These are phyloP conservation scores for Boleophthalmus pectinirostris DNA, from an alignment of 2,113 vertebrate genomes.

Conservation along the genomic window DNA sequence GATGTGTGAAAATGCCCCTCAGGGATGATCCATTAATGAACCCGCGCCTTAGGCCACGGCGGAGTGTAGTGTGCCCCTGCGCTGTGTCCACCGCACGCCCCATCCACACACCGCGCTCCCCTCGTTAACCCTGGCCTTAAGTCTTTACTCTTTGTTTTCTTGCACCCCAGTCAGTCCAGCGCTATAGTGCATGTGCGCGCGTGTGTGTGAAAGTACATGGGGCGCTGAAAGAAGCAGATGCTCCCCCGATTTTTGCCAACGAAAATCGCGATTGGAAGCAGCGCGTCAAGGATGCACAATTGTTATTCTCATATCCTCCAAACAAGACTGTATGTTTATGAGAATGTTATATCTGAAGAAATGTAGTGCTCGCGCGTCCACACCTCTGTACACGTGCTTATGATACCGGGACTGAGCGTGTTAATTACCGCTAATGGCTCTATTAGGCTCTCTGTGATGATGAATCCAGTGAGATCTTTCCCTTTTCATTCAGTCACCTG, in stretches of 20 bases:
- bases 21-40: conserved; percentile 40
- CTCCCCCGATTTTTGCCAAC: conserved; percentile 28
- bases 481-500: conserved; percentile 55
- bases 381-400: conserved; percentile 34
- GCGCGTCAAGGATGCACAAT: conserved; percentile 31
- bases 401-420: conserved; percentile 47
- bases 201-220: conserved; percentile 41
- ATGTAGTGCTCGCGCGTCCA: not conserved
- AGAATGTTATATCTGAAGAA: conserved; percentile 19
- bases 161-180: conserved; percentile 24
- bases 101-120: not conserved
- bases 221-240: conserved; percentile 40
- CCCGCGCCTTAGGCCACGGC: conserved; percentile 58
- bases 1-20: conserved; percentile 20
- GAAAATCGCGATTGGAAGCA: conserved; percentile 15
- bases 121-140: not conserved
- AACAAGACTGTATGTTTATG: conserved; percentile 41
- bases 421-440: conserved; percentile 75
- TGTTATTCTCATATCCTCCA: conserved; percentile 3
- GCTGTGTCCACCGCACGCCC: conserved; percentile 17
- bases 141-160: conserved; percentile 27
- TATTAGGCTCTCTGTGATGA: conserved; percentile 62
- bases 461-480: conserved; percentile 62
- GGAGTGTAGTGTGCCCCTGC: conserved; percentile 51
- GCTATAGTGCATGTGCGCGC: conserved; percentile 17